A percentile compares a stretch with the other conserved stretches of the same genome.
Conservation (phyloP, 1,140 invertebrate species). For the Uloborus diversus region DNA sequence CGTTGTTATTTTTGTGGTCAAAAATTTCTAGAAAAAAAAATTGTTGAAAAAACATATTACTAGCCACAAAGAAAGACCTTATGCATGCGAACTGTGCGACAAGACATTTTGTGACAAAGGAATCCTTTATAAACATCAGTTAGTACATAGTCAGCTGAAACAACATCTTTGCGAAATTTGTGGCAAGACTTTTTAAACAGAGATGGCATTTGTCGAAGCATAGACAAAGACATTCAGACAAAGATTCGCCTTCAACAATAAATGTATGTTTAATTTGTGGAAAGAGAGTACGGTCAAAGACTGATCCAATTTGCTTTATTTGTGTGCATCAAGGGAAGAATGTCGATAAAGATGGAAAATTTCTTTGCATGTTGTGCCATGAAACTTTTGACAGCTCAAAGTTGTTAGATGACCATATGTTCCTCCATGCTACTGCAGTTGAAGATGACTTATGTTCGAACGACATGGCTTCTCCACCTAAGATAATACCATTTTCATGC, state of each 20-base stretch:
- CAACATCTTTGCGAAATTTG: constrained; percentile 3
- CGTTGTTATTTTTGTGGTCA: constrained; percentile 6
- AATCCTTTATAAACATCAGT: constrained; percentile 75
- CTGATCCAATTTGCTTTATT: neutral
- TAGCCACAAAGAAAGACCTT: constrained; percentile 74
- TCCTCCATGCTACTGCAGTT: neutral
- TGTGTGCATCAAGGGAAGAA: neutral
- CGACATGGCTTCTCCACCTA: too few species aligned
- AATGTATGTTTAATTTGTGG: neutral
- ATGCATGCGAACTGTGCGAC: constrained; percentile 75
- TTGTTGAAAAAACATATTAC: constrained; percentile 9
- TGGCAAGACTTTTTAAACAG: constrained; percentile 1
- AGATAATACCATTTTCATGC: neutral
- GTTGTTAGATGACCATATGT: neutral
- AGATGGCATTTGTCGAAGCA: neutral
- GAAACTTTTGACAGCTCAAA: neutral
- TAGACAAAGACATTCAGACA: neutral
- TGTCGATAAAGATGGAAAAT: neutral
- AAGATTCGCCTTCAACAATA: neutral
- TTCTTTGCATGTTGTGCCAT: neutral
- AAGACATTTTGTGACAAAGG: constrained; percentile 79
- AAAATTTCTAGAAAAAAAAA: constrained; percentile 1
- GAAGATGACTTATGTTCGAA: too few species aligned
- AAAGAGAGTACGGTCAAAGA: neutral
- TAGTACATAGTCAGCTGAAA: neutral